Evolutionary conservation across 2,113 vertebrate genomes (phyloP).

Genomic region (Chauna torquata): DNA sequence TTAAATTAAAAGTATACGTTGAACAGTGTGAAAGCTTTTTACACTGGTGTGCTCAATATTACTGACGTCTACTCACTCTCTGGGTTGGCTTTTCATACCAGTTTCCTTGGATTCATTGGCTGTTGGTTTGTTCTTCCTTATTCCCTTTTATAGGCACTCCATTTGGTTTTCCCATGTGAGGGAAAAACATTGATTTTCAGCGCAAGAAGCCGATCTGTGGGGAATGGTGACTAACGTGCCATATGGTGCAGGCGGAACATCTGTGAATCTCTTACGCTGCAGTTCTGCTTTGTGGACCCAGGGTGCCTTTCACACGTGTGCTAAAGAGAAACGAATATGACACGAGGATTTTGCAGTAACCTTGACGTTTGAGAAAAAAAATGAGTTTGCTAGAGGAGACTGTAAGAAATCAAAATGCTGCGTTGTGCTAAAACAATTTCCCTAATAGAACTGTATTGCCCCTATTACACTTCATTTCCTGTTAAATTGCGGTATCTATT

Average conservation of each 20-base stretch:
- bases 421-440: background rate
- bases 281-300: background rate
- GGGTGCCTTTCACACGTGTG: background rate
- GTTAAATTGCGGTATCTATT: constrained; percentile 10
- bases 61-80: background rate
- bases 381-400: background rate
- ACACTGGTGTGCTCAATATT: rapidly evolving
- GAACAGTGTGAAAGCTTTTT: background rate
- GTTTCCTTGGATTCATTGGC: background rate
- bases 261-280: constrained; percentile 53
- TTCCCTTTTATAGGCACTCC: constrained; percentile 31
- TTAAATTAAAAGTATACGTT: background rate
- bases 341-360: background rate
- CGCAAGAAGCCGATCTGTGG: background rate
- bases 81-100: background rate
- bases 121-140: background rate
- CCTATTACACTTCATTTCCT: background rate
- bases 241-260: constrained; percentile 49
- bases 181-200: constrained; percentile 48
- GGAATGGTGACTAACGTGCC: background rate
- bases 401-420: background rate
- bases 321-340: background rate
- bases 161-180: constrained; percentile 41
- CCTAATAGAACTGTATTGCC: background rate
- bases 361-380: background rate